Evolutionary conservation across 2,797 vertebrate genomes (phyloP), one percentile per base, ranked within the genome.

Genomic region (Parauchenoglanis punctatus): DNA sequence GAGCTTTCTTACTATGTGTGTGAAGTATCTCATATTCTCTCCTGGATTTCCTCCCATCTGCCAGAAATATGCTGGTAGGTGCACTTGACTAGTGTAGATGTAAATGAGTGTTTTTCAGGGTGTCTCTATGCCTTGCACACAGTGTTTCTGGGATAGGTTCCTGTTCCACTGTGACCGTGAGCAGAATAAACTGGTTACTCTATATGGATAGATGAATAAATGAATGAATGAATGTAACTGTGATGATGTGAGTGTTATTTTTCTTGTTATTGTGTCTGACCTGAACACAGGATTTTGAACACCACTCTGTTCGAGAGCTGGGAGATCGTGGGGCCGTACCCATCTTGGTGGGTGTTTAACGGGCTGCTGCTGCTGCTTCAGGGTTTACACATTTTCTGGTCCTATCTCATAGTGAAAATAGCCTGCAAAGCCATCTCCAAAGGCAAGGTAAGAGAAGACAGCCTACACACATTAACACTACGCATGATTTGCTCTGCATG

Each of bases 331-430:
- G 99, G 99, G 63, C 97, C 97, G 81, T 99, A 96, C 93, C 99
- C 99, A 7, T 98, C 98, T 92, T 97, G 98, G 95, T 99, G 98
- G 97, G 94, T 99, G 91, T 98, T 99, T 93, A 98, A 98, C 82
- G 90, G 96, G 87, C 95, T 99, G 89, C 96, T 99, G 87, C 91
- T 97, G 65, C 90, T 97, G 93, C 94, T 99, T 93, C 98, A 98
- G 94, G 94, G 96, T 20, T 94, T 99, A 87, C 97, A 99, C 93
- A 97, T 96, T 87, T 96, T 98, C 94, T 99, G 99, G 99, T 98
- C 98, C 87, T 99, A 98, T 93, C 94, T 99, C 94, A 97, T 99
- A 93, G 89, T 99, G 94, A 98, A 98, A 94, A 94, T 97, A 88
- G 96, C 97, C 83, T 99, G 97, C 93, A 97, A 96, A 96, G 97